These are phyloP conservation scores for Tauraco erythrolophus DNA, from an alignment of 2,113 vertebrate species.

Conservation along the genomic window DNA sequence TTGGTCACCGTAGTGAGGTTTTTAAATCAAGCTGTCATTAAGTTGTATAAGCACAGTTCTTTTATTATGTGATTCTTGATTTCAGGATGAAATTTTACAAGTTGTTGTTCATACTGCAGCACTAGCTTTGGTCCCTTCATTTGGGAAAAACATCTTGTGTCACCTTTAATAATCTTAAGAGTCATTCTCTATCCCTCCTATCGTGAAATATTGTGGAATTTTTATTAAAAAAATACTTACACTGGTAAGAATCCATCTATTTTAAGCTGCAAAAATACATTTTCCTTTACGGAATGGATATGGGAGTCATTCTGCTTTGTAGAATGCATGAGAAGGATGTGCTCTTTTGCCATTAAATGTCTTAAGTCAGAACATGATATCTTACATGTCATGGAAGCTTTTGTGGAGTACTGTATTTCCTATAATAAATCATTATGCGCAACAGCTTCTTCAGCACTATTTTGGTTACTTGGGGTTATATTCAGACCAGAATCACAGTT, in stretches of 20 bases:
- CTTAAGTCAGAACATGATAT: background rate
- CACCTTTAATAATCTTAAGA: background rate
- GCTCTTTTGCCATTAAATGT: background rate
- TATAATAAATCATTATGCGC: background rate
- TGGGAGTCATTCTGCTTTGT: background rate
- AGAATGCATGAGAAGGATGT: fast-evolving
- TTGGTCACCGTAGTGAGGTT: background rate
- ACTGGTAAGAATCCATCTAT: background rate
- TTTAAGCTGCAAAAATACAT: background rate
- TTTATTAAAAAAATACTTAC: background rate
- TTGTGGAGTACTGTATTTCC: background rate
- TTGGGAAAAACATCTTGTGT: background rate
- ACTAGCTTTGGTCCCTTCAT: background rate
- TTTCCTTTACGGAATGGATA: background rate
- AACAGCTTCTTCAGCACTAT: background rate
- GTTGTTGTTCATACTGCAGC: background rate
- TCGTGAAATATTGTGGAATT: background rate
- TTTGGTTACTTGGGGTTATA: slow-evolving; percentile 44
- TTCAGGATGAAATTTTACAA: background rate
- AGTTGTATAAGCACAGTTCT: background rate
- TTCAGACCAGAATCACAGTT: slow-evolving; percentile 56
- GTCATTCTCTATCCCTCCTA: background rate
- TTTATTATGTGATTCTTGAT: background rate
- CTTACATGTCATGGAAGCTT: background rate
- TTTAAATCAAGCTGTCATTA: background rate